phyloP scores from a whole-genome alignment of 1,140 invertebrate species.

The Drosophila leontia region DNA sequence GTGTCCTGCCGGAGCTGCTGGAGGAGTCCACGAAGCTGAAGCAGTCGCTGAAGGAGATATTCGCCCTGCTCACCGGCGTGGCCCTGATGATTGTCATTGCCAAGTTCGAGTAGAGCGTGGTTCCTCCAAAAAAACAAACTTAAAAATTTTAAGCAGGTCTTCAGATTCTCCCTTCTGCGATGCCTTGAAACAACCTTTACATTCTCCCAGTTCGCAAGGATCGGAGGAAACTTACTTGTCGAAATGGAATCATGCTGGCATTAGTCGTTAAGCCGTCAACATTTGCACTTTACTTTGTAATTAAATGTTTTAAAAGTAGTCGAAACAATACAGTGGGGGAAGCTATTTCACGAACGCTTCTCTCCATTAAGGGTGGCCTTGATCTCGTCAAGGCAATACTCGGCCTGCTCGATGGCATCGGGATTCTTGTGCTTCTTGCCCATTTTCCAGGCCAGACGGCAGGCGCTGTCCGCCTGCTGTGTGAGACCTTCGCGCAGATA shows the following conservation, averaged over 20 bases:
- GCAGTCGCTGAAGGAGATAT: slow-evolving; percentile 94
- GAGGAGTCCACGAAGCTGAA: slow-evolving; percentile 89
- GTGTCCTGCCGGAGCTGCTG: slow-evolving; percentile 95
- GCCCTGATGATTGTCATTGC: slow-evolving; percentile 91
- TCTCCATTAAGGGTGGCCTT: slow-evolving; percentile 69
- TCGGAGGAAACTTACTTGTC: too few relatives aligned
- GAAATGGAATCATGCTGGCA: not conserved
- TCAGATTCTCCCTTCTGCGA: not conserved
- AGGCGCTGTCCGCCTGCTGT: slow-evolving; percentile 89
- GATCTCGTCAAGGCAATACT: slow-evolving; percentile 89
- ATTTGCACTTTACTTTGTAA: slow-evolving; percentile 32
- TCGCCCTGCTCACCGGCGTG: slow-evolving; percentile 91
- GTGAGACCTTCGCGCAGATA: slow-evolving; percentile 90
- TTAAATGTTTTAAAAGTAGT: slow-evolving; percentile 33
- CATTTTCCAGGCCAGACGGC: slow-evolving; percentile 89
- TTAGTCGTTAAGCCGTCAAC: slow-evolving; percentile 17
- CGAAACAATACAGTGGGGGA: slow-evolving; percentile 37
- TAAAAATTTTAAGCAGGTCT: slow-evolving; percentile 2
- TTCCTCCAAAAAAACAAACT: not conserved
- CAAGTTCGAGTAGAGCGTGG: slow-evolving; percentile 66
- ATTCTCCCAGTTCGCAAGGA: slow-evolving; percentile 5
- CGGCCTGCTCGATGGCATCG: slow-evolving; percentile 88
- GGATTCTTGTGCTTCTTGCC: slow-evolving; percentile 88
- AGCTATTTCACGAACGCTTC: slow-evolving; percentile 18
- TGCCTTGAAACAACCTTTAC: not conserved